A percentile compares a stretch with the other conserved stretches of the same genome.
Conservation (phyloP, 2,113 vertebrate genomes). For the Oncorhynchus clarkii region DNA sequence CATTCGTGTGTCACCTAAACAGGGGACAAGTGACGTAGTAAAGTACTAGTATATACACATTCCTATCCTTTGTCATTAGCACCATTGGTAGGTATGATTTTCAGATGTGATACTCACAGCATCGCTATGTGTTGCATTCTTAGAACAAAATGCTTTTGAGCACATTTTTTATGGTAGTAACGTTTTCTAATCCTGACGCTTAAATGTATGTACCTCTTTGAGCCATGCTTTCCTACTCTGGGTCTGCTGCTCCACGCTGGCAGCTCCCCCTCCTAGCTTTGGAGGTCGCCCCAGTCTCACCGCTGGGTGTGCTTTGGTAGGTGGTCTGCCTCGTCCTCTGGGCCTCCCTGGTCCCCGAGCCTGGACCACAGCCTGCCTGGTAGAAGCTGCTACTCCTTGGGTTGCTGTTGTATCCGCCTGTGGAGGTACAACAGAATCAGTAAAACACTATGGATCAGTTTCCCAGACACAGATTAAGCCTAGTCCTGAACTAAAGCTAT, state of each 20-base stretch:
- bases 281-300: conserved; percentile 58
- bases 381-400: conserved; percentile 20
- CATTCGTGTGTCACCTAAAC: conserved; percentile 83
- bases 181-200: background rate
- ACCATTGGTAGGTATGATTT: too few species aligned
- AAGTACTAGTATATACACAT: conserved; percentile 10
- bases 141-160: too few species aligned
- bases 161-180: too few species aligned
- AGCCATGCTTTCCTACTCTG: conserved; percentile 77
- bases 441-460: too few species aligned
- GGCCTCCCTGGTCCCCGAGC: conserved; percentile 71
- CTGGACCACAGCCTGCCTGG: conserved; percentile 23
- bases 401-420: conserved; percentile 31
- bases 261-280: conserved; percentile 48
- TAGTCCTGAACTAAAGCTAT: too few species aligned
- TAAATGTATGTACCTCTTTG: conserved; percentile 74
- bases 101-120: too few species aligned
- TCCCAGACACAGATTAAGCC: too few species aligned
- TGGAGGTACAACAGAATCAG: background rate
- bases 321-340: conserved; percentile 57
- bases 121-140: too few species aligned
- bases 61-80: background rate
- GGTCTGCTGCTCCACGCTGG: conserved; percentile 64
- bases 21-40: conserved; percentile 10
- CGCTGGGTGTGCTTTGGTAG: conserved; percentile 49